Conservation (phyloP, 2,888 invertebrate genomes). For the Pherbina coryleti region DNA sequence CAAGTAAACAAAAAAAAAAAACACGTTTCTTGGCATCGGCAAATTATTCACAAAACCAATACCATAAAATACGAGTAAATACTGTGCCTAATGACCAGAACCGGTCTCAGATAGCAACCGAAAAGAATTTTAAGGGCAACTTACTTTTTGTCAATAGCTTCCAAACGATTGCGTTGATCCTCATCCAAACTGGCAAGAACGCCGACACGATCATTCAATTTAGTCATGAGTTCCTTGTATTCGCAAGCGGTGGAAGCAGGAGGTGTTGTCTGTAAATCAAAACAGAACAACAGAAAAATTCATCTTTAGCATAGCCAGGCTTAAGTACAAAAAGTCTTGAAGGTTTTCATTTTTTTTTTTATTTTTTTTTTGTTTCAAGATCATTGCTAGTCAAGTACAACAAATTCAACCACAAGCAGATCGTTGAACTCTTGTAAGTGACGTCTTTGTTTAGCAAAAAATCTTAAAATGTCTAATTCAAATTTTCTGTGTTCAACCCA, state of each 20-base stretch:
- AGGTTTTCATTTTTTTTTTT: background rate
- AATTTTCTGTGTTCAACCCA: background rate
- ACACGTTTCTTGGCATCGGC: background rate
- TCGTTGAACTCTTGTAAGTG: background rate
- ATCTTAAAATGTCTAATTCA: no score
- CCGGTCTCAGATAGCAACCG: background rate
- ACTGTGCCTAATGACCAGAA: background rate
- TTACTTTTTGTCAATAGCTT: slow-evolving; percentile 68
- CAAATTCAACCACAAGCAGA: background rate
- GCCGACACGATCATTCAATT: slow-evolving; percentile 65
- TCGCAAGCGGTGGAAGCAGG: slow-evolving; percentile 1
- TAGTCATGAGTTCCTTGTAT: slow-evolving; percentile 58
- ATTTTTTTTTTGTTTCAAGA: background rate
- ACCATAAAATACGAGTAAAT: no score
- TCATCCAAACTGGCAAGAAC: slow-evolving; percentile 65
- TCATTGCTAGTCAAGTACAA: background rate
- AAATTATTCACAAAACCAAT: background rate
- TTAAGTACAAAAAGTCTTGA: background rate
- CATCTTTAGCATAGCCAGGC: background rate
- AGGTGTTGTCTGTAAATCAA: background rate
- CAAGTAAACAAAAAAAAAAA: background rate
- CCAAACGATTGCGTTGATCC: slow-evolving; percentile 65
- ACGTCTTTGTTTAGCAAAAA: background rate
- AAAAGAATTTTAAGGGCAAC: slow-evolving; percentile 45
- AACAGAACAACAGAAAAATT: background rate